These are phyloP conservation scores for Streptopelia turtur DNA, from an alignment of 2,797 vertebrate species.

Conservation along the genomic window DNA sequence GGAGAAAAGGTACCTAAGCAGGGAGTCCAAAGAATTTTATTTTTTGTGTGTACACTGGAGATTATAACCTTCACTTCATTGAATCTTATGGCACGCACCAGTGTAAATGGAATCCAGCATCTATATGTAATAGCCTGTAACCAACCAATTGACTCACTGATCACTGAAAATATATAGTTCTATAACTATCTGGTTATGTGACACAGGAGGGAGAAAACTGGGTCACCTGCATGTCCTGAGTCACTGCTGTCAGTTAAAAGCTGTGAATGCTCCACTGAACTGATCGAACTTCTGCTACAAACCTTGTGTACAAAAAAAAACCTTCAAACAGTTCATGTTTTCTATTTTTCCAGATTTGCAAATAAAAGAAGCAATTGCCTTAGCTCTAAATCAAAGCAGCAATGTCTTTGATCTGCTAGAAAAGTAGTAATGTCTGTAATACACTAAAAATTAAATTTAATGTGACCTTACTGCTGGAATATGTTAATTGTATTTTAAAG, in stretches of 20 bases:
- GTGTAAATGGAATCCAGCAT: neutral
- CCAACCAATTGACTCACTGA: neutral
- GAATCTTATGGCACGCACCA: neutral
- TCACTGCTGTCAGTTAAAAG: neutral
- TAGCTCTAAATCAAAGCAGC: neutral
- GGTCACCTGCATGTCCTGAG: conserved; percentile 10
- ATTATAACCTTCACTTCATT: neutral
- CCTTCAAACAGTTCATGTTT: neutral
- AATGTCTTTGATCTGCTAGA: neutral
- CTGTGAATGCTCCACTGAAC: neutral
- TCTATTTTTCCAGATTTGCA: neutral
- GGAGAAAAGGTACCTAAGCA: neutral
- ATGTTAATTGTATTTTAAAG: conserved; percentile 21
- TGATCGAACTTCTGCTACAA: neutral
- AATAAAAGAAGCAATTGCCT: neutral
- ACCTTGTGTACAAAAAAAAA: neutral
- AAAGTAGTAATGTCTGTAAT: neutral
- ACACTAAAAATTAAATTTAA: neutral
- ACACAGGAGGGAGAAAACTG: conserved; percentile 23
- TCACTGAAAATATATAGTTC: neutral
- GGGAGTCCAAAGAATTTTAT: neutral
- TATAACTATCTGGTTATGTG: neutral
- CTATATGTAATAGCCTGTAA: neutral
- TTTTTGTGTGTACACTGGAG: neutral
- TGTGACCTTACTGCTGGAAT: neutral